Conservation (phyloP, 2,113 vertebrate genomes). For the Barnardius zonarius region DNA sequence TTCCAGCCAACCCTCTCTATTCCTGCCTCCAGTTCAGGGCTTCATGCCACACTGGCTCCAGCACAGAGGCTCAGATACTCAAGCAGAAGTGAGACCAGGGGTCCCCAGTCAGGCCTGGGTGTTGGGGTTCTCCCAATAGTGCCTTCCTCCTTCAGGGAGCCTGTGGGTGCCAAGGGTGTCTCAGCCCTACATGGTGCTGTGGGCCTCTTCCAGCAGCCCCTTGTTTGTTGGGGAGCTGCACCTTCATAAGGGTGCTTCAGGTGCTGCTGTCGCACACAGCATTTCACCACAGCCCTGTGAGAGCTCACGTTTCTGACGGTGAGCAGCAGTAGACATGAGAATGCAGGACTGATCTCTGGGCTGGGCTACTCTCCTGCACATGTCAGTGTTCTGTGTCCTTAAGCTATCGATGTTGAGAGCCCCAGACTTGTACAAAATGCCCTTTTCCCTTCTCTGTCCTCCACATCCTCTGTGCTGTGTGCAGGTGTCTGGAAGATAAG, state of each 20-base stretch:
- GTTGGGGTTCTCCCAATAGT: neutral
- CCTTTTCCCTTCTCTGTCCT: neutral
- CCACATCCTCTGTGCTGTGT: rapidly evolving
- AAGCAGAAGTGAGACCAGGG: neutral
- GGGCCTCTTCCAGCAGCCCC: neutral
- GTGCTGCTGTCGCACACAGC: neutral
- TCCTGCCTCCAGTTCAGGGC: neutral
- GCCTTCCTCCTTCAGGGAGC: neutral
- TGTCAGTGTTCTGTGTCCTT: neutral
- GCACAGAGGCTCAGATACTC: neutral
- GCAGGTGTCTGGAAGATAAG: neutral
- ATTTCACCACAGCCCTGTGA: neutral
- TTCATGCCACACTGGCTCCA: neutral
- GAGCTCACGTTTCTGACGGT: rapidly evolving
- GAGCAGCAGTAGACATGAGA: neutral
- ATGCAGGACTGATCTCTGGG: neutral
- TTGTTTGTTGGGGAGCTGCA: neutral
- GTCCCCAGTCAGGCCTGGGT: neutral
- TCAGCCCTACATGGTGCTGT: neutral
- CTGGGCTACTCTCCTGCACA: neutral
- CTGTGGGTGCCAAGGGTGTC: rapidly evolving
- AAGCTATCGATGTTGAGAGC: neutral
- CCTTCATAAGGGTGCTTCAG: neutral
- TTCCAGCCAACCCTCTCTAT: neutral
- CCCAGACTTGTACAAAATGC: neutral